A percentile compares a stretch with the other conserved stretches of the same genome.
These are phyloP conservation scores for Zaprionus ghesquierei DNA, from an alignment of 1,140 invertebrate species.

Conservation along the genomic window DNA sequence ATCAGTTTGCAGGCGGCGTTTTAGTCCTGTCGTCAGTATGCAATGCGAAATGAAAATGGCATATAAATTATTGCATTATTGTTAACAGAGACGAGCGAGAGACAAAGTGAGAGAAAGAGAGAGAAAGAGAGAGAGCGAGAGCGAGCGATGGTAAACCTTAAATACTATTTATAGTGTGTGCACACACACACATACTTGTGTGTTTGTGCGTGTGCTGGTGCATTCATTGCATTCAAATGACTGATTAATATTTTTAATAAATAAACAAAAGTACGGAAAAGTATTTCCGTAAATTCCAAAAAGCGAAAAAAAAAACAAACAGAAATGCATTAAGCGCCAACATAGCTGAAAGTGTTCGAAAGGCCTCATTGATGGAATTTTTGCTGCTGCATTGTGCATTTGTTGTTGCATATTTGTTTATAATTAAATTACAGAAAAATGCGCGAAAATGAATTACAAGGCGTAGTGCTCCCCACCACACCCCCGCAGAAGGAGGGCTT, in stretches of 20 bases:
- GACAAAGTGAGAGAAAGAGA: not conserved
- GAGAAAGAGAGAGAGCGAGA: not conserved
- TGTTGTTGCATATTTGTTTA: conserved; percentile 76
- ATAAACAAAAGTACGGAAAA: conserved; percentile 46
- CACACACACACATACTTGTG: conserved; percentile 3
- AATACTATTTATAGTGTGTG: conserved; percentile 31
- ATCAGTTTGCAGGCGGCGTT: conserved; percentile 52
- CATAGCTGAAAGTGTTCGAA: conserved; percentile 54
- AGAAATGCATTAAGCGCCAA: conserved; percentile 14
- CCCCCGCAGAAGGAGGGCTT: conserved; percentile 2
- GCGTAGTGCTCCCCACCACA: too few species aligned
- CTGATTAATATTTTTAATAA: conserved; percentile 82
- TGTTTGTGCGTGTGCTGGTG: not conserved
- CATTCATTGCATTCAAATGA: conserved; percentile 81
- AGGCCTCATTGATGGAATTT: conserved; percentile 33
- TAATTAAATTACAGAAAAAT: conserved; percentile 72
- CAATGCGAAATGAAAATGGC: conserved; percentile 58
- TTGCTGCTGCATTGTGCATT: conserved; percentile 31
- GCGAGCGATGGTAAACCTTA: too few species aligned
- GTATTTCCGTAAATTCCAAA: conserved; percentile 25
- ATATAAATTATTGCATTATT: conserved; percentile 76
- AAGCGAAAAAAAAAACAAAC: conserved; percentile 18
- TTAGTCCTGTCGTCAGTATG: conserved; percentile 57
- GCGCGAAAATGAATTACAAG: conserved; percentile 42
- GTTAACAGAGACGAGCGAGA: conserved; percentile 57